Base-by-base conservation (phyloP, 2,888 invertebrate genomes). In the Mycogona germanica region DNA sequence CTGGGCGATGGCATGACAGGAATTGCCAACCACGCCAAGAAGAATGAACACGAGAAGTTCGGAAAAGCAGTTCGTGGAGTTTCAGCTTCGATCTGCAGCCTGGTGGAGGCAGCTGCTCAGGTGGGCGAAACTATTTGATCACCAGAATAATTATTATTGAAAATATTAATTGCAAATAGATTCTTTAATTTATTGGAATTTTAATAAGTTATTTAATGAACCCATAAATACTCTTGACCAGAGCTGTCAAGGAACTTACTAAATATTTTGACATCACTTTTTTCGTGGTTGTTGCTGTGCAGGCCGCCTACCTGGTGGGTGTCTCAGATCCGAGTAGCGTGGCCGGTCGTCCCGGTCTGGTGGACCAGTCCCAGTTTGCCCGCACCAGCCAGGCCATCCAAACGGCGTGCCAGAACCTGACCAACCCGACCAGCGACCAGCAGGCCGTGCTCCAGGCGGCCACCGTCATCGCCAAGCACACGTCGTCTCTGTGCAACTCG, bases 401-500 rank as follows among this genome's bases (percentile, higher is more conserved):
- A 53, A 80, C 82, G 61, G 92, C 95, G 0, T 96, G 97, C 66
- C 78, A 80, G 38, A 81, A 79, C 32, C 76, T 92, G 1, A 75
- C 78, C 19, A 84, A 81, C 63, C 75, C 81, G 0, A 74, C 78
- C 56, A 82, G 82, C 51, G 78, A 81, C 41, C 86, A 88, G 62
- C 86, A 85, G 55, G 84, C 85, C 72, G 66, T 66, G 53, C 74
- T 95, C 28, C 82, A 87, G 2, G 92, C 93, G 0, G 87, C 96
- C 0, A 95, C 95, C 0, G 80, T 85, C 58, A 88, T 97, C 48
- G 97, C 97, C 14, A 93, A 92, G 68, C 92, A 97, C 72, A 96
- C 97, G 0, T 88, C 89, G 59, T 83, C 91, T 6, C 75, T 98
- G 49, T 97, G 97, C 71, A 95, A 93, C 67, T 87, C 93, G 37